Conservation (phyloP, 2,797 vertebrate species). For the Australoheros facetus region DNA sequence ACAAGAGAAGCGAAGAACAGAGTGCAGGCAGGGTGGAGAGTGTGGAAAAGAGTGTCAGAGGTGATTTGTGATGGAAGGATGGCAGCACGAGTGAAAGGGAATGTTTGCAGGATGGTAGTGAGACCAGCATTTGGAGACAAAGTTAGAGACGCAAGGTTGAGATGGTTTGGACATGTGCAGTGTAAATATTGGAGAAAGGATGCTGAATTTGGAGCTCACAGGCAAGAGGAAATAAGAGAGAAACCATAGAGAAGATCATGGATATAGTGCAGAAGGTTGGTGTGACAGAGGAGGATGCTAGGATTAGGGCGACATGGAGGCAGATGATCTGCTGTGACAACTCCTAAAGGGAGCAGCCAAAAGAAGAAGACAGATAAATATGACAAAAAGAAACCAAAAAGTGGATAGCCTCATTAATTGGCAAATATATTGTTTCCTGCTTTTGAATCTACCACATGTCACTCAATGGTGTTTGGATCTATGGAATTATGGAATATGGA, state of each 20-base stretch:
- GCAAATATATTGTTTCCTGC: not conserved
- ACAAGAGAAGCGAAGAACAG: too few species aligned
- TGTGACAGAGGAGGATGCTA: not conserved
- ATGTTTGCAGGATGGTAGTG: too few species aligned
- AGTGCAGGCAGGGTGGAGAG: too few species aligned
- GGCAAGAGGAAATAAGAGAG: not conserved
- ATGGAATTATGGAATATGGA: too few species aligned
- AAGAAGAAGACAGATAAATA: not conserved
- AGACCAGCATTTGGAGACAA: too few species aligned
- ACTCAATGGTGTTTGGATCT: not conserved
- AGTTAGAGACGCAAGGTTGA: not conserved
- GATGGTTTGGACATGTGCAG: not conserved
- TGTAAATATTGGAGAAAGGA: not conserved
- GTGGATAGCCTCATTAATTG: not conserved
- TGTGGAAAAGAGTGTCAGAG: too few species aligned
- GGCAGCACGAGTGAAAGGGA: too few species aligned
- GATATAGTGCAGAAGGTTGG: not conserved
- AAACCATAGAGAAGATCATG: not conserved
- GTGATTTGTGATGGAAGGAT: too few species aligned
- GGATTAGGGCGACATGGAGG: too few species aligned
- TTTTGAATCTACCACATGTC: not conserved
- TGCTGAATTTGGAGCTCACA: not conserved
- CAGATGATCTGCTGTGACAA: not conserved
- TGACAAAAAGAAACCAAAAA: not conserved
- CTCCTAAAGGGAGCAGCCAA: not conserved